Evolutionary conservation across 2,797 vertebrate genomes (phyloP).

Genomic region (Psittacula echo): DNA sequence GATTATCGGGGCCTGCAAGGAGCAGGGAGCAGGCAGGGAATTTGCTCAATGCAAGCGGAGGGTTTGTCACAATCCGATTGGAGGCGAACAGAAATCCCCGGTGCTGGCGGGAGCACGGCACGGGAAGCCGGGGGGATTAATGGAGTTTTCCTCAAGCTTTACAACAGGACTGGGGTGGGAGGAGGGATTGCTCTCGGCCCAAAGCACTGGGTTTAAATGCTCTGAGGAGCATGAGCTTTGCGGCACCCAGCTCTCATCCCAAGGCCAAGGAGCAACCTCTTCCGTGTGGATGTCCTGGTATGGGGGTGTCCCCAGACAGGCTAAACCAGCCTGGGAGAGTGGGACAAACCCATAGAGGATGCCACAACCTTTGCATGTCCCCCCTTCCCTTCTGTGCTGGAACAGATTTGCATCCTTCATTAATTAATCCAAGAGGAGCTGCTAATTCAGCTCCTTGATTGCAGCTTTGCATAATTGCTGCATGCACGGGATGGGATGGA

Average conservation of each 20-base stretch:
- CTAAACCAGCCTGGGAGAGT: not conserved
- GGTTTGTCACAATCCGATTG: slow-evolving; percentile 36
- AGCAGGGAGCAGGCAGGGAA: not conserved
- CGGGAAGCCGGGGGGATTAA: slow-evolving; percentile 18
- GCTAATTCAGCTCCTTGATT: slow-evolving; percentile 72
- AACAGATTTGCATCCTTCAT: slow-evolving; percentile 58
- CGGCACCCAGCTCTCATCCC: not conserved
- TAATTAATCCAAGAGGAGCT: slow-evolving; percentile 68
- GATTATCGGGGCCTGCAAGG: slow-evolving; percentile 3
- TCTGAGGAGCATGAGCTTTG: not conserved
- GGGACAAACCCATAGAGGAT: slow-evolving; percentile 3
- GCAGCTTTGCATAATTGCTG: slow-evolving; percentile 66
- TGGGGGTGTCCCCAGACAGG: not conserved
- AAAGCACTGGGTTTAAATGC: not conserved
- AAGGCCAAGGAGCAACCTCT: not conserved
- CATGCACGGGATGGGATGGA: not conserved
- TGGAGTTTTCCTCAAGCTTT: slow-evolving; percentile 18
- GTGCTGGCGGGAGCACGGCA: not conserved
- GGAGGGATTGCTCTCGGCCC: not conserved
- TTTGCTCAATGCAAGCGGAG: not conserved
- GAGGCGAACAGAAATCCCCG: not conserved
- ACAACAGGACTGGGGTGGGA: not conserved
- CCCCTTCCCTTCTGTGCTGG: not conserved
- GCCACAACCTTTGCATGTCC: not conserved
- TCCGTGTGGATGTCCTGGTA: rapidly evolving